phyloP scores from a whole-genome alignment of 2,113 vertebrate species.

The Balaenoptera acutorostrata region DNA sequence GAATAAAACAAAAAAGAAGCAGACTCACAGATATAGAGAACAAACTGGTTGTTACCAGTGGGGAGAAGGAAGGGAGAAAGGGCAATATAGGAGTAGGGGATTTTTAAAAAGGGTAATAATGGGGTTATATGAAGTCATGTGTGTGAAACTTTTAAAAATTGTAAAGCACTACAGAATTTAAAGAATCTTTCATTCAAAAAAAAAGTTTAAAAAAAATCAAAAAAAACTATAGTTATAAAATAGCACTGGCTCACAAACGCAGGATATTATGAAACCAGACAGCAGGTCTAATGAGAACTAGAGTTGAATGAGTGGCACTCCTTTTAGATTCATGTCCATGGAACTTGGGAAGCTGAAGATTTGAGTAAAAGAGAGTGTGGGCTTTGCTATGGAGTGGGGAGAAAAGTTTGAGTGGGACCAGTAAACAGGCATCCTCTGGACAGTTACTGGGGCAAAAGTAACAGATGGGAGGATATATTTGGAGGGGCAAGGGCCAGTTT shows the following conservation, averaged over 20 bases:
- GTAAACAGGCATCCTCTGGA: not conserved
- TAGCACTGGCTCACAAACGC: not conserved
- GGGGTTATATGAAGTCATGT: not conserved
- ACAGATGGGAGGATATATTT: not conserved
- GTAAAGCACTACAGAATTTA: not conserved
- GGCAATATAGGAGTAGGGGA: not conserved
- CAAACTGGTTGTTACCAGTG: not conserved
- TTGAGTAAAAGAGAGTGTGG: not conserved
- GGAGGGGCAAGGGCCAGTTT: not conserved
- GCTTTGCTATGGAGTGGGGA: not conserved
- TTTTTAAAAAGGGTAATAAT: not conserved
- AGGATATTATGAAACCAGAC: not conserved
- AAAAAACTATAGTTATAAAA: constrained; percentile 11
- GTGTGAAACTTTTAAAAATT: not conserved
- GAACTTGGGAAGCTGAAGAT: not conserved
- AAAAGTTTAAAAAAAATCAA: accelerated
- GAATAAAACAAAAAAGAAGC: not conserved
- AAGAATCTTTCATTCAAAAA: not conserved
- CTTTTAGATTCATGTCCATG: not conserved
- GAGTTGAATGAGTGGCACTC: not conserved
- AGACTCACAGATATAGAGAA: not conserved
- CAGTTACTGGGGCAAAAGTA: not conserved
- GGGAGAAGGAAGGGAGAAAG: not conserved
- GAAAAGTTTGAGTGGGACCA: not conserved
- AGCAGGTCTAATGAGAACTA: not conserved